Conservation (phyloP, 2,113 vertebrate species). For the Prionailurus bengalensis region DNA sequence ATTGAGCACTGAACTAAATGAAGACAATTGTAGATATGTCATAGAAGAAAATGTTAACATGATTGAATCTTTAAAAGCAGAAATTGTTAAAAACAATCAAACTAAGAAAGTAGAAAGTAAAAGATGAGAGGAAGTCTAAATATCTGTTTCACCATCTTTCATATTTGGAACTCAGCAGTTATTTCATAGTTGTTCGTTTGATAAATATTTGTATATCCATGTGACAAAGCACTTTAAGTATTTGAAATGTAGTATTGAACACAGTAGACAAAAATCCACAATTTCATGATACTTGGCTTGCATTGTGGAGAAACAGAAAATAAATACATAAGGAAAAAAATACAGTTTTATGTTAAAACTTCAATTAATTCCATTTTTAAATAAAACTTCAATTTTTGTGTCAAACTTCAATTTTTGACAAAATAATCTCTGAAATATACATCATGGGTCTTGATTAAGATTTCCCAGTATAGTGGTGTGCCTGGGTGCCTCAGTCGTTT, state of each 20-base stretch:
- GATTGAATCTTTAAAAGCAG: neutral
- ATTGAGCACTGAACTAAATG: neutral
- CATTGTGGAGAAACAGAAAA: neutral
- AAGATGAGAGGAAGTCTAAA: neutral
- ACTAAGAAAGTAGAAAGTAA: neutral
- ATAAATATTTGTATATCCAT: neutral
- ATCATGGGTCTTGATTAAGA: neutral
- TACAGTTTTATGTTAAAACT: neutral
- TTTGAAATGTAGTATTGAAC: neutral
- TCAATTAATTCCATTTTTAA: neutral
- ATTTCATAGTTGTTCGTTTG: neutral
- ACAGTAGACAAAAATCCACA: neutral
- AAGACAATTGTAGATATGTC: neutral
- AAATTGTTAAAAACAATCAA: neutral
- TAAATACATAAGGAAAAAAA: neutral
- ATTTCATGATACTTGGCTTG: neutral
- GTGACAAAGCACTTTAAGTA: neutral
- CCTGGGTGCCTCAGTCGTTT: too few relatives aligned
- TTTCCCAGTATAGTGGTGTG: neutral
- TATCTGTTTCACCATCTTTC: neutral
- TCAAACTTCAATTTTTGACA: neutral
- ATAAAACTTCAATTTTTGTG: neutral
- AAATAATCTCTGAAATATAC: neutral
- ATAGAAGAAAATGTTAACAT: neutral
- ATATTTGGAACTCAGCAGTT: neutral